Evolutionary conservation across 1,140 invertebrate species (phyloP).

Genomic region (Andricus grossulariae): DNA sequence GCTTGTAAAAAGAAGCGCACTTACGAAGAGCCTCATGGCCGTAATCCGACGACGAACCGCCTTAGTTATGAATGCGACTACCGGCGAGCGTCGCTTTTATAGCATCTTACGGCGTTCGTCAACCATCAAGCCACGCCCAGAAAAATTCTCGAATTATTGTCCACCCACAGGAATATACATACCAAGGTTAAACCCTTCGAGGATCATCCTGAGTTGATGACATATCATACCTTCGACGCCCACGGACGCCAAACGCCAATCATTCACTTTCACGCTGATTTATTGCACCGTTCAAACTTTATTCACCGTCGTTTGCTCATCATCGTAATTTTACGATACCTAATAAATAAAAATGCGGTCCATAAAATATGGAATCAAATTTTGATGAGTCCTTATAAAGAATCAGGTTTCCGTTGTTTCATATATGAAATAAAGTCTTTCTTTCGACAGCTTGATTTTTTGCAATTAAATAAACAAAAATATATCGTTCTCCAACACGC

Average conservation of each 20-base stretch:
- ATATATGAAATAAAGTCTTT: too few species aligned
- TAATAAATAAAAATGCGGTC: too few species aligned
- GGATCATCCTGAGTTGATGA: constrained; percentile 16
- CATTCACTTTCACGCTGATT: neutral
- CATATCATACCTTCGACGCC: constrained; percentile 1
- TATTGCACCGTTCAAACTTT: neutral
- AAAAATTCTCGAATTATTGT: constrained; percentile 25
- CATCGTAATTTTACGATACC: neutral
- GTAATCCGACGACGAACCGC: constrained; percentile 44
- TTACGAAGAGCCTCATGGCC: constrained; percentile 42
- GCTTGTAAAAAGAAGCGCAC: constrained; percentile 15
- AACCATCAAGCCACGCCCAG: constrained; percentile 25
- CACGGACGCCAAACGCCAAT: neutral
- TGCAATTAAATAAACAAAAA: too few species aligned
- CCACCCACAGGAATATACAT: constrained; percentile 4
- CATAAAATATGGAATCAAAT: too few species aligned
- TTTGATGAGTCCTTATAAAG: too few species aligned
- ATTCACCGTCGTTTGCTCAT: neutral
- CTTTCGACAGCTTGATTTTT: too few species aligned
- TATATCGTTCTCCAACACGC: too few species aligned
- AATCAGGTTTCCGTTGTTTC: too few species aligned
- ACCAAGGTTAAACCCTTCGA: constrained; percentile 18
- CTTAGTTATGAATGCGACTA: constrained; percentile 47
- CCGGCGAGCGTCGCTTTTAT: constrained; percentile 53
- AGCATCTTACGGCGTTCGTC: constrained; percentile 42